Base-by-base conservation (phyloP, 2,888 invertebrate species). In the Drosophila multiciliata region DNA sequence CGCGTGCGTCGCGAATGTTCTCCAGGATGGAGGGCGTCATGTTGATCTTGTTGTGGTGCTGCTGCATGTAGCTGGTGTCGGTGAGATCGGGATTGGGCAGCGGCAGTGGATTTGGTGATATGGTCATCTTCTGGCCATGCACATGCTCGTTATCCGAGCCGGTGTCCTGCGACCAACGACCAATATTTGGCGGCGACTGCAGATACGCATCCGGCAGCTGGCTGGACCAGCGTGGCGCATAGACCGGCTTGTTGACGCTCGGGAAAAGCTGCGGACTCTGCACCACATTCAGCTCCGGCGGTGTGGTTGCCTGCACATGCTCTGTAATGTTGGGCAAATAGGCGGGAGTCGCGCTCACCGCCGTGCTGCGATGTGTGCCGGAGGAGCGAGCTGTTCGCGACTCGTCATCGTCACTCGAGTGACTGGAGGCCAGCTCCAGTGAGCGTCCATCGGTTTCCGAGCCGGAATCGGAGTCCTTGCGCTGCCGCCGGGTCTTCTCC, bases 381-480 rank as follows among this genome's bases (percentile, higher is more conserved):
- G 93, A 93, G 8, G 92, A 92, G 32, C 92, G 89, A 0, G 92
- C 91, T 0, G 92, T 92, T 17, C 93, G 82, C 23, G 95, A 95
- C 89, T 96, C 96, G 77, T 96, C 96, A 80, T 99, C 98, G 90
- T 99, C 99, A 55, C 98, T 98, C 12, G 98, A 98, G 94, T 99
- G 99, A 91, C 98, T 98, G 57, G 98, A 98, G 17, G 98, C 98
- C 58, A 99, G 94, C 88, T 98, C 98, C 71, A 99, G 94, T 87
- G 97, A 97, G 45, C 97, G 95, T 3, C 97, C 97, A 84, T 91
- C 94, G 4, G 96, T 96, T 60, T 98, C 97, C 0, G 97, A 97
- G 87, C 98, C 98, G 0, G 96, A 96, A 91, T 97, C 97, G 0
- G 96, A 95, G 78, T 96, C 95, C 86, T 95, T 95, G 11, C 95